phyloP scores from a whole-genome alignment of 1,140 invertebrate species.

The Ridgeia piscesae region DNA sequence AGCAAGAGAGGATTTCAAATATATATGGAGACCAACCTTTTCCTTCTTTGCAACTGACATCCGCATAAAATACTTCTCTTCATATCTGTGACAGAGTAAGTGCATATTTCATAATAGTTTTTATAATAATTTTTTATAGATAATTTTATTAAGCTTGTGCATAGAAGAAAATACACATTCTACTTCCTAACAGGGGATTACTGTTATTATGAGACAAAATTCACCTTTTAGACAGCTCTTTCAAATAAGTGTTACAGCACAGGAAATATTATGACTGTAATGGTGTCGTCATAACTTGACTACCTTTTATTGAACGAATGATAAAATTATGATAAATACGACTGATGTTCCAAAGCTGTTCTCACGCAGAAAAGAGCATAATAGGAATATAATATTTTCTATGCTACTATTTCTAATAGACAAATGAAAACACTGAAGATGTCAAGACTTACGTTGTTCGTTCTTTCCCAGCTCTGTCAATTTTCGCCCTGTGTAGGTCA shows the following conservation, averaged over 20 bases:
- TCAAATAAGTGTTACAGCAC: neutral
- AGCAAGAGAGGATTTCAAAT: neutral
- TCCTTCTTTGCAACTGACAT: slow-evolving; percentile 84
- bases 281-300: neutral
- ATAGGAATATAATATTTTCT: no score
- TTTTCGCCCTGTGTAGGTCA: slow-evolving; percentile 44
- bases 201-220: neutral
- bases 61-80: slow-evolving; percentile 89
- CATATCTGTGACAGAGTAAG: slow-evolving; percentile 66
- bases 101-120: neutral
- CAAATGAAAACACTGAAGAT: neutral
- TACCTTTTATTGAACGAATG: no score
- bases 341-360: no score
- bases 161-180: neutral
- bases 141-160: neutral
- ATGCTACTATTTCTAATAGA: neutral
- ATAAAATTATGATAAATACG: no score
- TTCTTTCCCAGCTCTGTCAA: slow-evolving; percentile 47
- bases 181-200: neutral
- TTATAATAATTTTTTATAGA: neutral
- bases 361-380: no score
- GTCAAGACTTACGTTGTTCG: slow-evolving; percentile 38
- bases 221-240: neutral
- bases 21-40: slow-evolving; percentile 56
- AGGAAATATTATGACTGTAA: neutral